Percentiles rank a stretch among this genome's conserved stretches.
Evolutionary conservation across 2,888 invertebrate genomes (phyloP).

Genomic region (Pterostichus niger): DNA sequence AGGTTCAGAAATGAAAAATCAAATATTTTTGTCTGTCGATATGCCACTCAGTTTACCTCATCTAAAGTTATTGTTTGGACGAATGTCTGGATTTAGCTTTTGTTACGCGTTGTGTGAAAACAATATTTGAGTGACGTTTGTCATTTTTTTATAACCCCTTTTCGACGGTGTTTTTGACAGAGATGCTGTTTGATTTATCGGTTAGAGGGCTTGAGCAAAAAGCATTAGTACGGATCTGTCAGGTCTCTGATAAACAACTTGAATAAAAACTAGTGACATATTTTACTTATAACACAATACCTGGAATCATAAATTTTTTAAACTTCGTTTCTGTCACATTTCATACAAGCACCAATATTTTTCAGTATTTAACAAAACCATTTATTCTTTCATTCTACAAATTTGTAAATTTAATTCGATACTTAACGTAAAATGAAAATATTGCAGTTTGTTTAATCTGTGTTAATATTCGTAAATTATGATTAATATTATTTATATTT

Average conservation of each 20-base stretch:
- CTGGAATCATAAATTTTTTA: slow-evolving; percentile 46
- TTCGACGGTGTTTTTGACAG: slow-evolving; percentile 50
- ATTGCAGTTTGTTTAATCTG: too few relatives aligned
- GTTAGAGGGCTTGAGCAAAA: slow-evolving; percentile 46
- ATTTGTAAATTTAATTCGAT: too few relatives aligned
- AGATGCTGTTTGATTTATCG: slow-evolving; percentile 54
- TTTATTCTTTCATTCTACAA: background rate
- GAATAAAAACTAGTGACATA: slow-evolving; percentile 46
- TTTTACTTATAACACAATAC: slow-evolving; percentile 52
- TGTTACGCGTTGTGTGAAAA: slow-evolving; percentile 34
- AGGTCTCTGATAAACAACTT: slow-evolving; percentile 33
- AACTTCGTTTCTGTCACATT: slow-evolving; percentile 10
- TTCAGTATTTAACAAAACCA: slow-evolving; percentile 21
- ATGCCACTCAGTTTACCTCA: slow-evolving; percentile 1
- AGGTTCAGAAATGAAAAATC: slow-evolving; percentile 41
- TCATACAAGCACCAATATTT: slow-evolving; percentile 18
- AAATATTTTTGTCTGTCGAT: slow-evolving; percentile 28
- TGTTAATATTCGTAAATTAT: too few relatives aligned
- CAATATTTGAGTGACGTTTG: slow-evolving; percentile 56
- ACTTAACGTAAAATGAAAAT: too few relatives aligned
- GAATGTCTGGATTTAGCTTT: slow-evolving; percentile 41
- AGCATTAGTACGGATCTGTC: slow-evolving; percentile 47
- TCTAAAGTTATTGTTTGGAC: slow-evolving; percentile 18
- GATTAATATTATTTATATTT: too few relatives aligned
- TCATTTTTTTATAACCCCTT: slow-evolving; percentile 55